phyloP scores from a whole-genome alignment of 2,888 invertebrate genomes.

The Brachyptera risi region DNA sequence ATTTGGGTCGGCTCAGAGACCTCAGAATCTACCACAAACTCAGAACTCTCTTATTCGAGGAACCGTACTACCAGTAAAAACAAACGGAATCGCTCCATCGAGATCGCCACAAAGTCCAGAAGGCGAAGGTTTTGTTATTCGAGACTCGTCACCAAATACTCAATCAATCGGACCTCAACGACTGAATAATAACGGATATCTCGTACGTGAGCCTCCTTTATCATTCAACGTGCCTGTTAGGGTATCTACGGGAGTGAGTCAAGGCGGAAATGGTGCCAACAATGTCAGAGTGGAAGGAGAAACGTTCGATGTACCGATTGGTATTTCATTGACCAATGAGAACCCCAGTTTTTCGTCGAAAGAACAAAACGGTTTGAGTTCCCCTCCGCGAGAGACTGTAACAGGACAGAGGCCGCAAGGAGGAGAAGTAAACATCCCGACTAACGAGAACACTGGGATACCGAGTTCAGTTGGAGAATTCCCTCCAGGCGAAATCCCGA shows the following conservation, averaged over 20 bases:
- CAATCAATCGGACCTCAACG: background rate
- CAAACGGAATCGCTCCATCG: background rate
- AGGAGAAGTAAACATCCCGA: no score
- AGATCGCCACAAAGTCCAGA: background rate
- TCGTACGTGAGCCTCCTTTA: background rate
- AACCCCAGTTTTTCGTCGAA: no score
- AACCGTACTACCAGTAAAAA: background rate
- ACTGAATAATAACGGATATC: background rate
- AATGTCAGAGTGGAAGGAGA: background rate
- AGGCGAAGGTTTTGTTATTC: background rate
- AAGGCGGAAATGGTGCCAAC: no score
- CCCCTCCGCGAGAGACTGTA: no score
- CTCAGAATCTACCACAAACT: background rate
- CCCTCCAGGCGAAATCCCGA: slow-evolving; percentile 4
- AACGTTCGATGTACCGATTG: slow-evolving; percentile 1
- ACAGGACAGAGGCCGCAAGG: no score
- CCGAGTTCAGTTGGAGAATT: background rate
- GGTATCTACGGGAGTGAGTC: no score
- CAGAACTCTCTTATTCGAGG: background rate
- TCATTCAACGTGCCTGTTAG: background rate
- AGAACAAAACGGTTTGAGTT: no score
- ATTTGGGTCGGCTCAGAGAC: no score
- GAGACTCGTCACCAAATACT: background rate
- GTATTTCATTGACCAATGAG: background rate
- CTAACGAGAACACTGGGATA: background rate